These are phyloP conservation scores for Drosophila merina DNA, from an alignment of 2,888 invertebrate genomes.

Conservation along the genomic window DNA sequence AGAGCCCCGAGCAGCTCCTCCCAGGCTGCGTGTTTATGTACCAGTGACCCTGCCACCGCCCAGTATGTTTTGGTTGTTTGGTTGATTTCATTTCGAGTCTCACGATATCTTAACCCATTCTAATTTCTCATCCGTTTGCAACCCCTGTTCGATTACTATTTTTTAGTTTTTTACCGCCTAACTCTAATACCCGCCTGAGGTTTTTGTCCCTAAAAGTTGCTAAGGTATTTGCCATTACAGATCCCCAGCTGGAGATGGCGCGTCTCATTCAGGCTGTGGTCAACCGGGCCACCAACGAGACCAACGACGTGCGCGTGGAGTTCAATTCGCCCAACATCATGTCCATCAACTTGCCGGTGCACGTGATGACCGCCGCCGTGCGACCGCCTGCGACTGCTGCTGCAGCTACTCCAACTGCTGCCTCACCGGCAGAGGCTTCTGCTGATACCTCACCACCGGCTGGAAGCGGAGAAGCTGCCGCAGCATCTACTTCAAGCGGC, in stretches of 20 bases:
- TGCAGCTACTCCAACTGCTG: slow-evolving; percentile 52
- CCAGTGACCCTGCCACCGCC: slow-evolving; percentile 63
- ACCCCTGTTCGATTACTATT: slow-evolving; percentile 10
- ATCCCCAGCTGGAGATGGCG: slow-evolving; percentile 82
- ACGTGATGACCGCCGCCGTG: slow-evolving; percentile 86
- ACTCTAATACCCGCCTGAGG: background rate
- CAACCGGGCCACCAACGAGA: slow-evolving; percentile 81
- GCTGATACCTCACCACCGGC: slow-evolving; percentile 36
- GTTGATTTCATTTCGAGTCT: slow-evolving; percentile 6
- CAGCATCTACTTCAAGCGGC: slow-evolving; percentile 52
- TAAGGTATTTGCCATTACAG: too few relatives aligned
- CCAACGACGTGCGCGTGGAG: slow-evolving; percentile 82
- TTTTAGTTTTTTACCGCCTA: slow-evolving; percentile 11
- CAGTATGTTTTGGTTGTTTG: slow-evolving; percentile 60
- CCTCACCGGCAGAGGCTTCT: slow-evolving; percentile 57
- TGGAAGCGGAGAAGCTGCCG: slow-evolving; percentile 14
- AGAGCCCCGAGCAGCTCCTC: slow-evolving; percentile 47
- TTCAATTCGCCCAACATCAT: slow-evolving; percentile 82
- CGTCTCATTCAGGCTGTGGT: slow-evolving; percentile 83
- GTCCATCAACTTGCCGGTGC: slow-evolving; percentile 81
- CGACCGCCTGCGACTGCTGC: slow-evolving; percentile 82
- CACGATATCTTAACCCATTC: slow-evolving; percentile 14
- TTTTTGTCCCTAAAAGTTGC: too few relatives aligned
- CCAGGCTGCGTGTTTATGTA: slow-evolving; percentile 69
- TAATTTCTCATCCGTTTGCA: slow-evolving; percentile 11